Evolutionary conservation across 2,113 vertebrate genomes (phyloP).

Genomic region (Micronycteris hirsuta): DNA sequence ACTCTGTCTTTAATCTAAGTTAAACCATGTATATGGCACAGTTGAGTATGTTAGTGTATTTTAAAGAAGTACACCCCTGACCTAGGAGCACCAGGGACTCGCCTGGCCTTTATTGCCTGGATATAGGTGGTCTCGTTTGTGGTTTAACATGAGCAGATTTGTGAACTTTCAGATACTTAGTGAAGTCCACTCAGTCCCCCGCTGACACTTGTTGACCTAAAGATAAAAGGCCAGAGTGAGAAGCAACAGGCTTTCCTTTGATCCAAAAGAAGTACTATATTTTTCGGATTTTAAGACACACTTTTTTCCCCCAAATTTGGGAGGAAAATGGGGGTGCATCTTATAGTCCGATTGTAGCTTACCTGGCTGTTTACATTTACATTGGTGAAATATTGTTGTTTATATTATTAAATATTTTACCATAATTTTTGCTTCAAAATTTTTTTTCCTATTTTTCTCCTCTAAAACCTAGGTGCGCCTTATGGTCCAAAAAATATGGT

Average conservation of each 20-base stretch:
- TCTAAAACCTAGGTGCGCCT: too few species aligned
- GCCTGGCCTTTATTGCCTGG: neutral
- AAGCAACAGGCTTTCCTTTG: neutral
- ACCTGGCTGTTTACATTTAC: too few species aligned
- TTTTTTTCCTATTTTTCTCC: too few species aligned
- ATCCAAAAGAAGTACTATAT: neutral
- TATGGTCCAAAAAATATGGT: too few species aligned
- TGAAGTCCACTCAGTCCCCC: neutral
- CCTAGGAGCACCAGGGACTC: neutral
- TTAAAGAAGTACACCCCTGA: neutral
- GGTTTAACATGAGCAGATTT: neutral
- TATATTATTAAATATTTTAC: too few species aligned
- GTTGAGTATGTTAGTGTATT: neutral
- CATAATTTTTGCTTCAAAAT: too few species aligned
- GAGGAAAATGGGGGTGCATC: too few species aligned
- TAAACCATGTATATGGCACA: neutral
- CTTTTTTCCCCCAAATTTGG: too few species aligned
- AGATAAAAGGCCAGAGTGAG: neutral
- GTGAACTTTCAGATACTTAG: neutral
- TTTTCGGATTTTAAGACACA: too few species aligned
- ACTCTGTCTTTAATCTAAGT: neutral
- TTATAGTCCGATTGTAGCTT: too few species aligned
- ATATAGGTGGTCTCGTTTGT: neutral
- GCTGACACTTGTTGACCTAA: neutral
- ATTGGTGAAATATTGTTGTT: too few species aligned